phyloP scores from a whole-genome alignment of 2,797 vertebrate species.

The Botia almorhae region DNA sequence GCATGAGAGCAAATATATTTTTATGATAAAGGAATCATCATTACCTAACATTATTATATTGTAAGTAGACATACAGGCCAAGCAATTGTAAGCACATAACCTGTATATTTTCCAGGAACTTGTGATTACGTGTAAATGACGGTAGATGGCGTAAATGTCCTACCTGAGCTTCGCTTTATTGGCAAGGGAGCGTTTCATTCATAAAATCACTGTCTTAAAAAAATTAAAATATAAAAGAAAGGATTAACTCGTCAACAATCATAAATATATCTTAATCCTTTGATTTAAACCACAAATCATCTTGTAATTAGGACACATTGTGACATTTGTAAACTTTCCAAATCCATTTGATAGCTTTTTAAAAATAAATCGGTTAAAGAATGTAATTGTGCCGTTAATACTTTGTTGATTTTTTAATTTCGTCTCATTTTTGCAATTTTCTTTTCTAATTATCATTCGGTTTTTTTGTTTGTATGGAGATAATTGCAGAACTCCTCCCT shows the following conservation, averaged over 20 bases:
- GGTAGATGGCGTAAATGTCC: conserved; percentile 44
- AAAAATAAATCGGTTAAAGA: no score
- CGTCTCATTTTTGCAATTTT: background rate
- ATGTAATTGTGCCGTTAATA: no score
- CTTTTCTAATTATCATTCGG: background rate
- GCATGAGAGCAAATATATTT: no score
- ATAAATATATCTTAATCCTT: background rate
- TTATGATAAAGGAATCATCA: no score
- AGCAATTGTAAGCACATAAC: no score
- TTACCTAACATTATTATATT: no score
- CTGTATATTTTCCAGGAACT: background rate
- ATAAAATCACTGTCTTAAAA: background rate
- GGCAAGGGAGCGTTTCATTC: background rate
- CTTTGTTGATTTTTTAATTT: no score
- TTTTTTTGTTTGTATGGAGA: background rate
- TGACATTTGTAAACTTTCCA: no score
- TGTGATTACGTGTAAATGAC: background rate
- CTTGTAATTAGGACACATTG: no score
- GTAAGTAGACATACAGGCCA: no score
- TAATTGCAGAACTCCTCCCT: conserved; percentile 60
- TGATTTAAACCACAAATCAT: no score
- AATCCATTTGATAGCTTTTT: no score
- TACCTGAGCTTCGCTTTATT: conserved; percentile 1
- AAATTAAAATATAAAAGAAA: background rate
- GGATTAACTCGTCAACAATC: background rate